Base-by-base conservation (phyloP, 2,113 vertebrate genomes). In the Brachyistius frenatus region DNA sequence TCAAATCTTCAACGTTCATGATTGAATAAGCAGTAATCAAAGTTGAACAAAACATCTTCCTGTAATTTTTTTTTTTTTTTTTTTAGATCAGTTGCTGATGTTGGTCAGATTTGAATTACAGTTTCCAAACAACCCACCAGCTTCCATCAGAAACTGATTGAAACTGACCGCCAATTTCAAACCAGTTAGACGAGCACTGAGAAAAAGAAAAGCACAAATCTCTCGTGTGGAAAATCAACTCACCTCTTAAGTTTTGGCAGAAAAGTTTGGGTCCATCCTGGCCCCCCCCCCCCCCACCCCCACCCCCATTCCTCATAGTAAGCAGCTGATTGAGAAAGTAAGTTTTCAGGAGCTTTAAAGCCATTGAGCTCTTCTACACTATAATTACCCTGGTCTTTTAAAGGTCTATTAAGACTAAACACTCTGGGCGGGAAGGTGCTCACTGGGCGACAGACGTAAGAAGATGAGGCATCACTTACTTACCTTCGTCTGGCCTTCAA, bases 391-490 rank as follows among this genome's bases (percentile, higher is more conserved):
- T 49, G 53, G 15, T 65, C 49, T 50, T 56, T 32, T 53, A 31
- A 36, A 61, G 47, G 41, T 46, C 5, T 15, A 54, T 31, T 49
- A 33, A 65, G 36, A 55, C 31, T 57, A 13, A 57, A 73, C n/a
- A 6, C 46, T 47, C 54, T 56, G 33, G 30, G 61, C 71, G 56
- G 60, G 57, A 80, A 52, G 66, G 1, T 57, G 62, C 14, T 62
- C 5, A 2, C 52, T 35, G 15, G n/a, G 5, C 47, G 14, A 55
- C 8, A 23, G 46, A 14, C 9, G 33, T 32, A 37, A 33, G 31
- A 41, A 75, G 41, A 64, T 32, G 10, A 57, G 35, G 36, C 33
- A 55, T 50, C 30, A 2, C 47, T 23, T 14, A 11, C 46, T 16
- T 14, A 0, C 39, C 73, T 15, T 0, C 52, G 66, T 80, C 36